Evolutionary conservation across 2,888 invertebrate genomes (phyloP).

Genomic region (Bellardia bayeri): DNA sequence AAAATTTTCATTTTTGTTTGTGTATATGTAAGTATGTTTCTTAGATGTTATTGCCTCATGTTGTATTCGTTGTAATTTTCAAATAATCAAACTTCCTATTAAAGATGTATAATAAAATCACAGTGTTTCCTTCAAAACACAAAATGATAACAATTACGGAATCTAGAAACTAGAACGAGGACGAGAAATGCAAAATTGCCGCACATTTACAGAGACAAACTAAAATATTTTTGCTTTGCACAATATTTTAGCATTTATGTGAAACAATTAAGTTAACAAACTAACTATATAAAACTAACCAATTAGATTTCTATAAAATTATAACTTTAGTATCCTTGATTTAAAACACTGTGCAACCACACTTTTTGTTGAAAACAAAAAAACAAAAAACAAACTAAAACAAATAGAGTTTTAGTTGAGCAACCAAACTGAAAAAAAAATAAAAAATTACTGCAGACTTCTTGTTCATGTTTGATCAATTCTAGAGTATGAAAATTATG

Average conservation of each 20-base stretch:
- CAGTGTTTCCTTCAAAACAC: slow-evolving; percentile 62
- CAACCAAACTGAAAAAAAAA: neutral
- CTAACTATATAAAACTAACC: neutral
- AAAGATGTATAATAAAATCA: slow-evolving; percentile 61
- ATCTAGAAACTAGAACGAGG: slow-evolving; percentile 56
- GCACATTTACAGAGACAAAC: slow-evolving; percentile 22
- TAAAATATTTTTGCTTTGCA: neutral
- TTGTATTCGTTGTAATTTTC: slow-evolving; percentile 70
- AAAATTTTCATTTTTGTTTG: neutral
- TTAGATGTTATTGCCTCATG: slow-evolving; percentile 44
- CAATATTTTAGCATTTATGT: slow-evolving; percentile 1
- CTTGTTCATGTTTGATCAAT: slow-evolving; percentile 50
- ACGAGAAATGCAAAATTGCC: slow-evolving; percentile 38
- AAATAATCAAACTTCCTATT: slow-evolving; percentile 73
- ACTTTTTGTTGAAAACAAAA: neutral
- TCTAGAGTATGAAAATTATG: slow-evolving; percentile 46
- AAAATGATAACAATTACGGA: slow-evolving; percentile 63
- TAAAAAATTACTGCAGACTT: slow-evolving; percentile 10
- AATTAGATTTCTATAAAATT: slow-evolving; percentile 35
- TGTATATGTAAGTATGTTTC: slow-evolving; percentile 10
- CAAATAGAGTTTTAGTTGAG: slow-evolving; percentile 36
- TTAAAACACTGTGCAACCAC: slow-evolving; percentile 49
- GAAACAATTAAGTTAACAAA: slow-evolving; percentile 25
- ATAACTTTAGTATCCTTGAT: slow-evolving; percentile 25
- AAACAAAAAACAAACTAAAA: neutral